Evolutionary conservation across 1,140 invertebrate species (phyloP).

Genomic region (Formica exsecta): DNA sequence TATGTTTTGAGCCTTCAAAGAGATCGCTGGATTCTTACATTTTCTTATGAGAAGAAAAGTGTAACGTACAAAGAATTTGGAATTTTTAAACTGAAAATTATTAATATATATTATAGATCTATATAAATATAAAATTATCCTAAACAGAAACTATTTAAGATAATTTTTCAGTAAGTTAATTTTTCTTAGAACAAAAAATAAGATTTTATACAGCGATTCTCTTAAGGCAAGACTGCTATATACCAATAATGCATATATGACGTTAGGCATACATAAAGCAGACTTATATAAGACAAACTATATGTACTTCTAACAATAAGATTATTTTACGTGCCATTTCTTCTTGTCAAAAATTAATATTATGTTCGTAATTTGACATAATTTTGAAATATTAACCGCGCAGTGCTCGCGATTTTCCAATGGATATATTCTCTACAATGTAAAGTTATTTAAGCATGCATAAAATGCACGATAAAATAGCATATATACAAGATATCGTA

Average conservation of each 20-base stretch:
- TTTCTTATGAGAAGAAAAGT: too few relatives aligned
- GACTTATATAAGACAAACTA: not conserved
- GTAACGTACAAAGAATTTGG: too few relatives aligned
- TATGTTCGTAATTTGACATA: not conserved
- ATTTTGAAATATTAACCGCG: not conserved
- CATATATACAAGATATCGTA: not conserved
- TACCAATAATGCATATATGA: not conserved
- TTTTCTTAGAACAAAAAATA: not conserved
- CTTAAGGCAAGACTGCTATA: not conserved
- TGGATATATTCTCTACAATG: not conserved
- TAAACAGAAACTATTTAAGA: too few relatives aligned
- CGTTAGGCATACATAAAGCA: not conserved
- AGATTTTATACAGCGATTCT: too few relatives aligned
- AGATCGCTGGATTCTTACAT: too few relatives aligned
- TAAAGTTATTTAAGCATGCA: not conserved
- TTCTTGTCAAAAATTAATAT: not conserved
- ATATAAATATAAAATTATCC: too few relatives aligned
- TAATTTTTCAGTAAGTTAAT: too few relatives aligned
- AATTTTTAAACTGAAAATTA: too few relatives aligned
- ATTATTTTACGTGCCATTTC: not conserved
- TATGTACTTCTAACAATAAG: not conserved
- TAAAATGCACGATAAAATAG: constrained; percentile 19
- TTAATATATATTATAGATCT: too few relatives aligned
- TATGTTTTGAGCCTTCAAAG: too few relatives aligned
- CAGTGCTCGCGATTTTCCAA: not conserved